Base-by-base conservation (phyloP, 2,888 invertebrate species). In the Caenorhabditis sp. region DNA sequence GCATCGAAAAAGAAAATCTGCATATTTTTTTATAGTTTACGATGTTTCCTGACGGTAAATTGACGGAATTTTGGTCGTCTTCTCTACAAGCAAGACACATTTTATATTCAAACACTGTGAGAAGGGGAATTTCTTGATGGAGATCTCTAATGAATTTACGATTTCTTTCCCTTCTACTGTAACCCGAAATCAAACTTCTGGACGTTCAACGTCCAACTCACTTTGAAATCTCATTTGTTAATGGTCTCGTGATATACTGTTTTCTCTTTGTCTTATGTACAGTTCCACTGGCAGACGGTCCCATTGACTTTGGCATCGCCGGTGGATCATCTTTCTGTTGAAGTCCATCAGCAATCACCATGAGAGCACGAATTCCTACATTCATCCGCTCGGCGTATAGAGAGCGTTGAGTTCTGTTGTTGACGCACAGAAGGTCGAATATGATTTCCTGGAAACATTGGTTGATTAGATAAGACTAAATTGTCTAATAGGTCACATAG, bases 311-410 rank as follows among this genome's bases (percentile, higher is more conserved):
- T 0, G 98, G 98, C 98, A 98, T 98, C 0, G 98, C 98, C 0
- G 99, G 99, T 91, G 98, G 98, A 0, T 98, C 98, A 92, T 99
- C 98, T 92, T 98, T 98, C 93, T 99, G 99, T 92, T 99, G 98
- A 73, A 99, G 93, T 89, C 97, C 96, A 92, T 99, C 99, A 0
- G 99, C 98, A 2, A 99, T 98, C 0, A 99, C 98, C 14, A 99
- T 94, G 92, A 99, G 97, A 0, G 99, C 98, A 90, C 99, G 94
- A 64, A 99, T 94, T 0, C 99, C 99, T 74, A 99, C 98, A 89
- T 97, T 98, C 98, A 99, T 99, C 84, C 99, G 86, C 81, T 92
- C 92, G n/a, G 94, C 94, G 49, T 93, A 93, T 31, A 93, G 89
- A 16, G 89, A 89, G 41, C 93, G 92, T 51, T 90, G 86, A 12